Percentiles rank a stretch among this genome's conserved stretches.
These are phyloP conservation scores for Aegithalos caudatus DNA, from an alignment of 2,113 vertebrate species.

Conservation along the genomic window DNA sequence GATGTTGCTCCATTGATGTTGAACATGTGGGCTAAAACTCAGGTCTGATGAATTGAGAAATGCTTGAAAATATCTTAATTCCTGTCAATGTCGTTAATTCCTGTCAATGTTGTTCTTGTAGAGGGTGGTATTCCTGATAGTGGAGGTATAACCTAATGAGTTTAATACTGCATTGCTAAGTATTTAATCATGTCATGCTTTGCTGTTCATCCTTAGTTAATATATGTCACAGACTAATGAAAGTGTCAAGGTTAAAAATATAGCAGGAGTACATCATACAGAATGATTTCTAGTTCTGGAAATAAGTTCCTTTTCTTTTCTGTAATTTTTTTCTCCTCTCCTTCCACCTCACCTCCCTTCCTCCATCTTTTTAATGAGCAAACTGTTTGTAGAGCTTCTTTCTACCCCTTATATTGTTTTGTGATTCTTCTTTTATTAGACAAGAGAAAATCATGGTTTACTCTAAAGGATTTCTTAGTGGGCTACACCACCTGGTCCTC, in stretches of 20 bases:
- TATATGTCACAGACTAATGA: constrained; percentile 53
- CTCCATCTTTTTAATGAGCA: not conserved
- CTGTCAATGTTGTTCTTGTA: not conserved
- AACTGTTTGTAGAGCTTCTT: not conserved
- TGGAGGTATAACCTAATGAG: constrained; percentile 24
- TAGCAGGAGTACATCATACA: not conserved
- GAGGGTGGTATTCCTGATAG: not conserved
- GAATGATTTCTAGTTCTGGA: not conserved
- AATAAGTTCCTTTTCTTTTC: not conserved
- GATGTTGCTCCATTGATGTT: not conserved
- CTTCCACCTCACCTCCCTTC: rapidly evolving
- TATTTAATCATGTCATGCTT: constrained; percentile 53
- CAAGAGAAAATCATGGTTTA: not conserved
- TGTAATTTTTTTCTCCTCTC: not conserved
- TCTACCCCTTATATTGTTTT: not conserved
- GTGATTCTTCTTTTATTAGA: not conserved
- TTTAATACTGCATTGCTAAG: constrained; percentile 16
- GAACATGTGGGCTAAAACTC: not conserved
- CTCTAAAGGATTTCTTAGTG: not conserved
- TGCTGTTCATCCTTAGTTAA: constrained; percentile 47
- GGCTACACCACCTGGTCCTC: not conserved
- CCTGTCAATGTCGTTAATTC: not conserved
- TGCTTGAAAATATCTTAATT: not conserved
- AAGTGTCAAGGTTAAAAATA: constrained; percentile 63
- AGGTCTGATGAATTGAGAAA: not conserved